Conservation (phyloP, 2,888 invertebrate species). For the Agrilus mali region DNA sequence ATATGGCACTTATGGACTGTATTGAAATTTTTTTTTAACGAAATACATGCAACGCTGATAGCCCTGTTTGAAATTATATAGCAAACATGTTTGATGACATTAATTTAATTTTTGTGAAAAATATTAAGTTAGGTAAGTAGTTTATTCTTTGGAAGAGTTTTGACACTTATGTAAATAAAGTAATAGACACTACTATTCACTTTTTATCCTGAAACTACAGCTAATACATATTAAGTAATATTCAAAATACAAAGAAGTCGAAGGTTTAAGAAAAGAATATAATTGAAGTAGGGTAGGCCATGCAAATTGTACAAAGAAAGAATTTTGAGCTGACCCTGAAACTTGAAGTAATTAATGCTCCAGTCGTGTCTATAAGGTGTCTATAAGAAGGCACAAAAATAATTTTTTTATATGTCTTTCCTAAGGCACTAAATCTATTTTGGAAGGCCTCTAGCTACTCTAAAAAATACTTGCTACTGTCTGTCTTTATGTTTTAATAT, state of each 20-base stretch:
- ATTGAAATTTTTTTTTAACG: no score
- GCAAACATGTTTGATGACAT: no score
- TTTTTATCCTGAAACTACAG: no score
- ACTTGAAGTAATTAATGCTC: conserved; percentile 7
- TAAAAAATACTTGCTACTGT: conserved; percentile 10
- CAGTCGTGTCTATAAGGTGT: conserved; percentile 21
- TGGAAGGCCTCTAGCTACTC: conserved; percentile 26
- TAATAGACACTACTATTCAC: background rate
- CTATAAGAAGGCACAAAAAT: conserved; percentile 23
- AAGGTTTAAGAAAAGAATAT: conserved; percentile 1
- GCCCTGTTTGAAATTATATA: no score
- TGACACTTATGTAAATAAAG: no score
- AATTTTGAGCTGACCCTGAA: background rate
- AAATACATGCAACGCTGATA: no score
- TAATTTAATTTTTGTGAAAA: no score
- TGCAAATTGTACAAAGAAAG: background rate
- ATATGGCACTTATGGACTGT: no score
- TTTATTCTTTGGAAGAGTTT: no score
- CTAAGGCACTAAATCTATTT: conserved; percentile 33
- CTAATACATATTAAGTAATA: no score
- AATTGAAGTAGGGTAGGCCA: no score
- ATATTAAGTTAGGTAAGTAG: no score
- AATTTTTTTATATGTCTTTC: conserved; percentile 26
- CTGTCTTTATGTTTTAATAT: conserved; percentile 14
- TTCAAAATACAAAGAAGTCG: conserved; percentile 2